These are phyloP conservation scores for Manis crassicaudata DNA, from an alignment of 2,797 vertebrate genomes.

Conservation along the genomic window DNA sequence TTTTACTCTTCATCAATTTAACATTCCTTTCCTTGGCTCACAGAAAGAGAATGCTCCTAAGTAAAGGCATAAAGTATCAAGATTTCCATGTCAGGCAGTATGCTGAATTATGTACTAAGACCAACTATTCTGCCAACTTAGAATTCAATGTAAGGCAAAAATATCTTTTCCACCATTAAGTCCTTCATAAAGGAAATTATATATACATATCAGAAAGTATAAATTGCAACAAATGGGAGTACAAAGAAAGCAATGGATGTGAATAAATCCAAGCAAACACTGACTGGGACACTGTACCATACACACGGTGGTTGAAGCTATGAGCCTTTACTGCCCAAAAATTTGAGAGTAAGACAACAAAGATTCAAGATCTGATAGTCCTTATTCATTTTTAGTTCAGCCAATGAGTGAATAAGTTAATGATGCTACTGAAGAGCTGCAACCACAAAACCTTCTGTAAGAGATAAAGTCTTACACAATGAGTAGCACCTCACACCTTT, in stretches of 20 bases:
- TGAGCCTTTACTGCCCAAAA: background rate
- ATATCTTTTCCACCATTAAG: background rate
- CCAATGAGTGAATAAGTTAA: background rate
- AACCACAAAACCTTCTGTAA: background rate
- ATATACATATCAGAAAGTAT: background rate
- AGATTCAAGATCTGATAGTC: background rate
- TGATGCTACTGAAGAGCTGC: background rate
- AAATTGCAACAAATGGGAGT: background rate
- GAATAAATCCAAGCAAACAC: background rate
- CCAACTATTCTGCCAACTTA: background rate
- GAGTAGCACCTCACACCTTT: background rate
- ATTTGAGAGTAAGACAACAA: background rate
- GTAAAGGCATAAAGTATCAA: background rate
- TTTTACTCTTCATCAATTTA: background rate
- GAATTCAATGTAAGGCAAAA: background rate
- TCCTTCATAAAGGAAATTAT: background rate
- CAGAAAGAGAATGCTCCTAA: background rate
- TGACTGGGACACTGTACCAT: background rate
- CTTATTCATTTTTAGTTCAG: background rate
- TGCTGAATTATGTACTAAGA: background rate
- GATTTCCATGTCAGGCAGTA: background rate
- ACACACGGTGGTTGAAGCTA: background rate
- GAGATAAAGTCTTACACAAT: background rate
- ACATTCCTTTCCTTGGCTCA: background rate
- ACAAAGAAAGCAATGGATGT: background rate